Conservation (phyloP, 2,797 vertebrate species). For the Danionella dracula region DNA sequence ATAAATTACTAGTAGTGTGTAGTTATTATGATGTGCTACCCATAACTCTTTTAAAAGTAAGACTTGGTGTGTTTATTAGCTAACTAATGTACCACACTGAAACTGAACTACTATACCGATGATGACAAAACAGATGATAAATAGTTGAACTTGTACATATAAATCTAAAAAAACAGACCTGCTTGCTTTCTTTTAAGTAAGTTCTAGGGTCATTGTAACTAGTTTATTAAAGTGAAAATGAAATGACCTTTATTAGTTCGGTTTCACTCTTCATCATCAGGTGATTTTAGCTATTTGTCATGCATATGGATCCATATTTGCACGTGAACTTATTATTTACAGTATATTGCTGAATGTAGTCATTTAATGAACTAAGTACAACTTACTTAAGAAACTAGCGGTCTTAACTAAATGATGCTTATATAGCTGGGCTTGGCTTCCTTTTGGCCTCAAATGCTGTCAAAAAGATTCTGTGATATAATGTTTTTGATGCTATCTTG, state of each 20-base stretch:
- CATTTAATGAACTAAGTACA: conserved; percentile 65
- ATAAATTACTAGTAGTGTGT: no score
- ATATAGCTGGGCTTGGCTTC: conserved; percentile 73
- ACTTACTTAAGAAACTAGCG: conserved; percentile 75
- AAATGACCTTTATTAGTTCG: conserved; percentile 53
- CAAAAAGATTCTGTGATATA: conserved; percentile 72
- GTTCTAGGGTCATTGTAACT: conserved; percentile 47
- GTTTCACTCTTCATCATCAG: conserved; percentile 49
- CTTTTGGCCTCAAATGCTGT: conserved; percentile 72
- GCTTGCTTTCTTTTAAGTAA: conserved; percentile 43
- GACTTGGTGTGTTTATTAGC: conserved; percentile 26
- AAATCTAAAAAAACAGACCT: conserved; percentile 36
- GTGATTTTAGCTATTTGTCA: conserved; percentile 55
- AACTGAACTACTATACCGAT: conserved; percentile 51
- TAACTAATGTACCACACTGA: conserved; percentile 47
- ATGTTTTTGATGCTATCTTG: conserved; percentile 70
- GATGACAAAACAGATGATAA: conserved; percentile 49
- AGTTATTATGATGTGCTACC: no score
- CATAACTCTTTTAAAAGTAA: conserved; percentile 19
- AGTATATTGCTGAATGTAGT: conserved; percentile 87
- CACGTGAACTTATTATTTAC: conserved; percentile 85
- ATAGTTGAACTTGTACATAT: conserved; percentile 45
- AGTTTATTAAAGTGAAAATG: conserved; percentile 39
- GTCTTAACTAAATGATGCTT: conserved; percentile 79
- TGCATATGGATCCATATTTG: conserved; percentile 78